Base-by-base conservation (phyloP, 2,113 vertebrate genomes). In the Esox niger region DNA sequence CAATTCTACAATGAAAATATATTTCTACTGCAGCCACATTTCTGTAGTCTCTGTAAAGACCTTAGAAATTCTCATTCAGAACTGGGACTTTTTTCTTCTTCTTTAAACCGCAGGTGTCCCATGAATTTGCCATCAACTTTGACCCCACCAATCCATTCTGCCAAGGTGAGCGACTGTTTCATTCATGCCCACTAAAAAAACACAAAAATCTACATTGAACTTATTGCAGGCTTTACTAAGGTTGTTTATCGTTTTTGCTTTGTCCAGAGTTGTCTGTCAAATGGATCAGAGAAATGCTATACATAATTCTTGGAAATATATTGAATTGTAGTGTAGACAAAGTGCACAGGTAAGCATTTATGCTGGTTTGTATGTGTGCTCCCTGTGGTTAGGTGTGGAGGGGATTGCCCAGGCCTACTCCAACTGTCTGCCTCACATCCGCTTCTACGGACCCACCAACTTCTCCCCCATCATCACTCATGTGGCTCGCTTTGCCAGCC, bases 41-140 rank as follows among this genome's bases (percentile, higher is more conserved):
- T 0, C 27, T 43, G 5, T 15, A 43, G 38, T 43, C 38, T 17
- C 13, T 43, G n/a, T 5, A 43, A 10, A 43, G 38, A 2, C 38
- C 3, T 17, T 43, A 15, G 38, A 43, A 4, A 43, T 43, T 43
- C 13, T 43, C 38, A 43, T 15, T 43, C 47, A 32, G 4, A 13
- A 5, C 17, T 30, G 27, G 4, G 29, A 2, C 73, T 71, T 74
- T 20, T 64, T 66, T 66, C 64, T 74, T 65, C 78, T 80, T 63
- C 87, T n/a, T 52, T 17, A 23, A n/a, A 71, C 78, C 82, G 9
- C 84, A 99, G 97, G 97, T 99, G 25, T 98, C 97, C 57, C 97
- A 99, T 5, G 97, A 99, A 80, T 99, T 99, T 87, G 97, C 97
- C 76, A 98, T 99, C 86, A 99, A 99, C 88, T 99, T 99, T 86